A percentile compares a stretch with the other conserved stretches of the same genome.
Evolutionary conservation across 1,140 invertebrate genomes (phyloP).

Genomic region (Drosophila funebris): DNA sequence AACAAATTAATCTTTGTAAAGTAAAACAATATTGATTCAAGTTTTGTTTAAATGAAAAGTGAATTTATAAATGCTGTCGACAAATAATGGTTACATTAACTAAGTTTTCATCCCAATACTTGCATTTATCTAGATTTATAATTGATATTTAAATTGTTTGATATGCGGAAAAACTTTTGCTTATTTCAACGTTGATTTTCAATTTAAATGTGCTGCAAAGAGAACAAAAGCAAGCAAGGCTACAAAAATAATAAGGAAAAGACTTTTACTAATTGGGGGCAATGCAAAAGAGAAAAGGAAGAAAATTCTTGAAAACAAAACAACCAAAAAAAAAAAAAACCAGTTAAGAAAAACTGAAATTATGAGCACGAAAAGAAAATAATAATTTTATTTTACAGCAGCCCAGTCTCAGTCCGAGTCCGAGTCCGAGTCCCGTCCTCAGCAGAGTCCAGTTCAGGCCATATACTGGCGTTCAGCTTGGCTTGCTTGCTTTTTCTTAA

Average conservation of each 20-base stretch:
- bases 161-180: background rate
- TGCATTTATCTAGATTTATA: background rate
- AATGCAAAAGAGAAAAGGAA: constrained; percentile 34
- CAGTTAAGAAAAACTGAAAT: constrained; percentile 55
- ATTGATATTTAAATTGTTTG: constrained; percentile 4
- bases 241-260: constrained; percentile 67
- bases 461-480: constrained; percentile 17
- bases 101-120: too few species aligned
- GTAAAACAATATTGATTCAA: too few species aligned
- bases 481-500: constrained; percentile 62
- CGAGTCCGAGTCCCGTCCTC: constrained; percentile 1
- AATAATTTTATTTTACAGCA: constrained; percentile 77
- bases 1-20: too few species aligned
- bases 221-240: constrained; percentile 49
- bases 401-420: background rate
- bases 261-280: constrained; percentile 74
- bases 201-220: background rate
- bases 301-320: constrained; percentile 2
- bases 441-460: background rate
- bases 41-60: too few species aligned
- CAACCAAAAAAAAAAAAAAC: constrained; percentile 17
- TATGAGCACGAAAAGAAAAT: constrained; percentile 81
- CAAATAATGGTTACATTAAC: too few species aligned
- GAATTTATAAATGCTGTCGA: too few species aligned
- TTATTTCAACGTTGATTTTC: background rate